Evolutionary conservation across 2,113 vertebrate genomes (phyloP), one percentile per base, ranked within the genome.

Genomic region (Melanostigma gelatinosum): DNA sequence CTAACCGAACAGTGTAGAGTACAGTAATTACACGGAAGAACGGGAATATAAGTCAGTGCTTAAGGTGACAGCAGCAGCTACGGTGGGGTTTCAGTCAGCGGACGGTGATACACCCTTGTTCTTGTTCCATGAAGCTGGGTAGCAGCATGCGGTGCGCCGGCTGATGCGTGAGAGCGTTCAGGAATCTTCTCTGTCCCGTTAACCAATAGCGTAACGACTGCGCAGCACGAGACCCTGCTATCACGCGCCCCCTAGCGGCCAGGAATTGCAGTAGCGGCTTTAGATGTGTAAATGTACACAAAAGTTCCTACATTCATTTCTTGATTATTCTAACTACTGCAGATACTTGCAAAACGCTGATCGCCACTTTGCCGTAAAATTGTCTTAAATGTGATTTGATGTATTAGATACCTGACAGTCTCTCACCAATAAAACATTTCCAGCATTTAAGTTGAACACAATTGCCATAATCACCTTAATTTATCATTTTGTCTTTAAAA

Each of bases 121-220:
- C 91, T 87, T 90, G 86, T 92, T 87, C 92, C 92, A 94, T 94
- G 87, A 82, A 93, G 86, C 73, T 88, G 83, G 50, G 81, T 50
- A 85, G 88, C 89, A 91, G 86, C 90, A 87, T 92, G 90, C 81
- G 88, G 87, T 86, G 29, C 80, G 71, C 90, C 90, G 90, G 89
- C 78, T 79, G 88, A 89, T 83, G 84, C 72, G 65, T 77, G 82
- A 85, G 55, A 90, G 82, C 79, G 63, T 91, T 91, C 90, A 90
- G 84, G 89, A 92, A 92, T 89, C 34, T 93, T 92, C 91, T 82
- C 84, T 55, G 79, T 71, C 42, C 40, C 20, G 4, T 22, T 36
- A 64, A 85, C 91, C 87, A 93, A 91, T 88, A 29, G 81, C 57
- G 1, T 66, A 34, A 54, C 32, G 62, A 87, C 86, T 55, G 84